Evolutionary conservation across 2,797 vertebrate species (phyloP).

Genomic region (Knipowitschia caucasica): DNA sequence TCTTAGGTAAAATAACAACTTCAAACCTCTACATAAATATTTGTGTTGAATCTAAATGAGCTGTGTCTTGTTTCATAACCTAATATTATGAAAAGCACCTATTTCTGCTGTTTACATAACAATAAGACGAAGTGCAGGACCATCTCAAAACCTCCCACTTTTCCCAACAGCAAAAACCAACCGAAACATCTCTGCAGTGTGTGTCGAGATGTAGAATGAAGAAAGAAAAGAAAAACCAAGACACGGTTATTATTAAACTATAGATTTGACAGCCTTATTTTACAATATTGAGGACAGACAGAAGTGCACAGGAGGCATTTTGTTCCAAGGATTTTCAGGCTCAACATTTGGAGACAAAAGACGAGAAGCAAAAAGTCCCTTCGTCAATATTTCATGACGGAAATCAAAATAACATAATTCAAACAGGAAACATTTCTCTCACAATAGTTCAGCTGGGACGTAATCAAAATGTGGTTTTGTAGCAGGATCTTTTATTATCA

Average conservation of each 20-base stretch:
- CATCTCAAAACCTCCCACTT: conserved; percentile 16
- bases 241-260: conserved; percentile 6
- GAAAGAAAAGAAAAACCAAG: background rate
- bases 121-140: conserved; percentile 29
- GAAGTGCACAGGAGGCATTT: conserved; percentile 74
- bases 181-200: background rate
- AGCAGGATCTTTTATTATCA: background rate
- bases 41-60: background rate
- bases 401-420: conserved; percentile 37
- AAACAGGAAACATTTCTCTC: background rate
- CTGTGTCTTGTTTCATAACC: background rate
- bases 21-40: too few relatives aligned
- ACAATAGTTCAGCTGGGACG: background rate
- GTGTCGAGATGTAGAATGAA: background rate
- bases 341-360: conserved; percentile 40
- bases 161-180: conserved; percentile 5
- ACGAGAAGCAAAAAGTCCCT: conserved; percentile 40
- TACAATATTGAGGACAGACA: conserved; percentile 87
- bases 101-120: conserved; percentile 23
- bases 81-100: background rate
- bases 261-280: conserved; percentile 63
- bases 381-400: conserved; percentile 59
- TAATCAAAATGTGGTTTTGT: background rate
- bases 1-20: too few relatives aligned
- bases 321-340: conserved; percentile 49